A percentile compares a stretch with the other conserved stretches of the same genome.
These are phyloP conservation scores for Pocillopora verrucosa DNA, from an alignment of 64 coral and sea anemone genomes.

Conservation along the genomic window DNA sequence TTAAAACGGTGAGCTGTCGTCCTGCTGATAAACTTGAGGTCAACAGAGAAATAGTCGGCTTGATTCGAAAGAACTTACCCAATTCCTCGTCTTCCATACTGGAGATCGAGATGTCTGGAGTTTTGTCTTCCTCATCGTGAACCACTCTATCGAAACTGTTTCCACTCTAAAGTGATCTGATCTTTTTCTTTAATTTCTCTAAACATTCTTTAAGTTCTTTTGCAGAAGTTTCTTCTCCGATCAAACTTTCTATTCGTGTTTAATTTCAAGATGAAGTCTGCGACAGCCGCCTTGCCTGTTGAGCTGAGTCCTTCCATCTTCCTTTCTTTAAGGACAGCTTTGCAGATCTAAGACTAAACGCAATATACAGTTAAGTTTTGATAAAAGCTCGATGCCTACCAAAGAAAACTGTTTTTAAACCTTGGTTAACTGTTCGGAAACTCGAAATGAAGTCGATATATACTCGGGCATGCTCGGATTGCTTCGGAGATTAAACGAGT, in stretches of 20 bases:
- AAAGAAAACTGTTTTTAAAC: no score
- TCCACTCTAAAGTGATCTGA: constrained; percentile 65
- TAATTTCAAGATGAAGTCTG: constrained; percentile 46
- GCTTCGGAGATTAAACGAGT: background rate
- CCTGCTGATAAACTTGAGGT: no score
- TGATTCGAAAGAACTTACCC: background rate
- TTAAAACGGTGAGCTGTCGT: no score
- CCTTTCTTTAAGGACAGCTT: constrained; percentile 52
- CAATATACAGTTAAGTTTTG: background rate
- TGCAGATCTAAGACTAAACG: constrained; percentile 20
- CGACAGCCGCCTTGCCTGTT: constrained; percentile 74
- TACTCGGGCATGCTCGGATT: background rate
- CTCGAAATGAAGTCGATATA: background rate
- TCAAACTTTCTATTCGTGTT: constrained; percentile 51
- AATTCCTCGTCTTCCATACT: constrained; percentile 45
- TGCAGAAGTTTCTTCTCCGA: constrained; percentile 69
- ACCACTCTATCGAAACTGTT: constrained; percentile 56
- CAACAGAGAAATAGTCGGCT: background rate
- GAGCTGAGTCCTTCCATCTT: constrained; percentile 72
- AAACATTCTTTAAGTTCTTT: constrained; percentile 75
- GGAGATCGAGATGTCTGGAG: constrained; percentile 81
- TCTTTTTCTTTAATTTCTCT: constrained; percentile 69
- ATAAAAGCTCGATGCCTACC: no score
- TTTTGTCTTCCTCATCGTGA: constrained; percentile 73
- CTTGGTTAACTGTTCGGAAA: background rate